These are phyloP conservation scores for Heterocephalus glaber DNA, from an alignment of 2,113 vertebrate genomes.

Conservation along the genomic window DNA sequence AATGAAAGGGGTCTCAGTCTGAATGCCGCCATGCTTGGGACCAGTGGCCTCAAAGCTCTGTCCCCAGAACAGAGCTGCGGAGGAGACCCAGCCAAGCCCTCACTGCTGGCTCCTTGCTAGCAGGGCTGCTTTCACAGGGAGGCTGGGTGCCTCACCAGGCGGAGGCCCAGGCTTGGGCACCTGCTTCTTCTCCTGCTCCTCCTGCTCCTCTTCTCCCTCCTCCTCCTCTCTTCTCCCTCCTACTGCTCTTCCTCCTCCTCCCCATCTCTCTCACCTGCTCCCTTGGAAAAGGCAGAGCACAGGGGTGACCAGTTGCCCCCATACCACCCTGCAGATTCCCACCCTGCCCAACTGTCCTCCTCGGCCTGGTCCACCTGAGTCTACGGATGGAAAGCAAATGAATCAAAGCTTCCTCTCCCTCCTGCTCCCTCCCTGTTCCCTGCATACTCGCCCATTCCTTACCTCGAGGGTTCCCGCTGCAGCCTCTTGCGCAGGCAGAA, in stretches of 20 bases:
- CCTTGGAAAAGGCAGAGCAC: not conserved
- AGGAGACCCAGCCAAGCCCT: not conserved
- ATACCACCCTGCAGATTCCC: not conserved
- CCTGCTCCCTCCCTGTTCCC: not conserved
- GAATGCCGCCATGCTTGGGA: not conserved
- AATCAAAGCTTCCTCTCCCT: not conserved
- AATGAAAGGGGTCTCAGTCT: not conserved
- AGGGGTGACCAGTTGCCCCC: rapidly evolving
- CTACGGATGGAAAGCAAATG: not conserved
- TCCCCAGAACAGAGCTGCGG: not conserved
- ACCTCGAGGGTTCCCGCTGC: not conserved
- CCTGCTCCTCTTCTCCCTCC: not conserved
- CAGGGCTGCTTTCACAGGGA: not conserved
- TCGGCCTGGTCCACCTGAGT: not conserved
- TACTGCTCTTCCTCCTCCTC: rapidly evolving
- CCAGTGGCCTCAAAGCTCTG: not conserved
- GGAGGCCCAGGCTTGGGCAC: not conserved
- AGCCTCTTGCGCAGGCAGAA: not conserved
- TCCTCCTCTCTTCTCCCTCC: rapidly evolving
- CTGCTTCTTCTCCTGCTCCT: no score
- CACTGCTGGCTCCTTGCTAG: not conserved
- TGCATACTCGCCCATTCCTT: not conserved
- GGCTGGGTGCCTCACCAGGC: not conserved
- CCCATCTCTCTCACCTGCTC: not conserved
- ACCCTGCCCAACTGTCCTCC: not conserved